These are phyloP conservation scores for Phania funesta DNA, from an alignment of 2,888 invertebrate genomes.

Conservation along the genomic window DNA sequence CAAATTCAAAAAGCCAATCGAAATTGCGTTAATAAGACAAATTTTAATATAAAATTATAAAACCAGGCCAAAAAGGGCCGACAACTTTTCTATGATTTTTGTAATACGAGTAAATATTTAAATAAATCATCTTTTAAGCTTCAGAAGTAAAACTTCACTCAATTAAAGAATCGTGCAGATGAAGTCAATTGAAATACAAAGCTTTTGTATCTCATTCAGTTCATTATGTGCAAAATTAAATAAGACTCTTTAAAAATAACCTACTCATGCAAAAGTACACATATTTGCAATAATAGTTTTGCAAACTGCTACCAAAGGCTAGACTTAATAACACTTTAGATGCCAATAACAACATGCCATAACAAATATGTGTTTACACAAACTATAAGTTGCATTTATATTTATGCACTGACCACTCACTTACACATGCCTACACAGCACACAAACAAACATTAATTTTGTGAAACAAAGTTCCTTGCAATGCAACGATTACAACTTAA, in stretches of 20 bases:
- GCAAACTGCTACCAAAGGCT: slow-evolving; percentile 15
- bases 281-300: slow-evolving; percentile 17
- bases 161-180: too few species aligned
- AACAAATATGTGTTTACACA: background rate
- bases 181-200: too few species aligned
- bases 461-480: slow-evolving; percentile 27
- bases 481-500: slow-evolving; percentile 50
- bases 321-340: slow-evolving; percentile 49
- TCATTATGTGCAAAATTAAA: slow-evolving; percentile 26
- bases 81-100: too few species aligned
- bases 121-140: too few species aligned
- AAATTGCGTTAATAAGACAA: background rate
- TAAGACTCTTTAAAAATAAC: background rate
- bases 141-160: too few species aligned
- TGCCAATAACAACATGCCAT: slow-evolving; percentile 23
- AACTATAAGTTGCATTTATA: slow-evolving; percentile 3
- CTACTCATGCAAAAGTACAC: background rate
- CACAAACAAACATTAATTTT: background rate
- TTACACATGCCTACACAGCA: background rate
- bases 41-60: background rate
- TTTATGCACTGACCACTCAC: background rate
- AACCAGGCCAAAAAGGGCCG: too few species aligned
- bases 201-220: too few species aligned
- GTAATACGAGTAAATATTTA: too few species aligned
- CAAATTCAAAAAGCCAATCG: background rate